Percentiles rank a stretch among this genome's conserved stretches.
These are phyloP conservation scores for Andrena fulva DNA, from an alignment of 2,888 invertebrate genomes.

Conservation along the genomic window DNA sequence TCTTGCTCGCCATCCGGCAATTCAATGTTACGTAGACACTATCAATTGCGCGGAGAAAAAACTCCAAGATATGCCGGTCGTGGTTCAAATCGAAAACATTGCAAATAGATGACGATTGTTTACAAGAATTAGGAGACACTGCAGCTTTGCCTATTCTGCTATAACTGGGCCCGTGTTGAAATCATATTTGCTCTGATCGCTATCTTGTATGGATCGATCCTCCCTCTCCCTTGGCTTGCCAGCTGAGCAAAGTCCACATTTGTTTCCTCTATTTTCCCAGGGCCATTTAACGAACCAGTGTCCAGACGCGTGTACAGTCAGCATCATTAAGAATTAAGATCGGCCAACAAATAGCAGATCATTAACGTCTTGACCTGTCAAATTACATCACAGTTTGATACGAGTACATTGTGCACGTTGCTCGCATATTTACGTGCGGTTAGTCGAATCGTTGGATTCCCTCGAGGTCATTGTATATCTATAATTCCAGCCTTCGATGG, in stretches of 20 bases:
- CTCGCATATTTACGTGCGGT: background rate
- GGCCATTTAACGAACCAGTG: slow-evolving; percentile 39
- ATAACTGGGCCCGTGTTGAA: slow-evolving; percentile 9
- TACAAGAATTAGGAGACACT: background rate
- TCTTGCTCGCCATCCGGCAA: background rate
- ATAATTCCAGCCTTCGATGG: background rate
- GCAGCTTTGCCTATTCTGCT: slow-evolving; percentile 7
- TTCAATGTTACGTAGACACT: background rate
- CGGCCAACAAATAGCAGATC: slow-evolving; percentile 37
- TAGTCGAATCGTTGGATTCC: slow-evolving; percentile 16
- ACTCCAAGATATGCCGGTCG: background rate
- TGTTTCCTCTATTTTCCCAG: slow-evolving; percentile 57
- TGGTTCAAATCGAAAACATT: slow-evolving; percentile 1
- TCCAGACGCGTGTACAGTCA: slow-evolving; percentile 15
- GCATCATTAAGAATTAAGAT: slow-evolving; percentile 53
- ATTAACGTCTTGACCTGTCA: slow-evolving; percentile 55
- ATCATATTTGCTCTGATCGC: slow-evolving; percentile 41
- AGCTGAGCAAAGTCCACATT: slow-evolving; percentile 63
- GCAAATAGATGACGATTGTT: slow-evolving; percentile 49
- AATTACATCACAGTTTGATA: slow-evolving; percentile 52
- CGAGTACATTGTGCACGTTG: slow-evolving; percentile 11
- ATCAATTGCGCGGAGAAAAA: slow-evolving; percentile 4
- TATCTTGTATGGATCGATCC: slow-evolving; percentile 36
- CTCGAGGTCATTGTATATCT: background rate
- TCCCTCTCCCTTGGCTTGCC: slow-evolving; percentile 27